Evolutionary conservation across 2,888 invertebrate genomes (phyloP).

Genomic region (Unio pictorum): DNA sequence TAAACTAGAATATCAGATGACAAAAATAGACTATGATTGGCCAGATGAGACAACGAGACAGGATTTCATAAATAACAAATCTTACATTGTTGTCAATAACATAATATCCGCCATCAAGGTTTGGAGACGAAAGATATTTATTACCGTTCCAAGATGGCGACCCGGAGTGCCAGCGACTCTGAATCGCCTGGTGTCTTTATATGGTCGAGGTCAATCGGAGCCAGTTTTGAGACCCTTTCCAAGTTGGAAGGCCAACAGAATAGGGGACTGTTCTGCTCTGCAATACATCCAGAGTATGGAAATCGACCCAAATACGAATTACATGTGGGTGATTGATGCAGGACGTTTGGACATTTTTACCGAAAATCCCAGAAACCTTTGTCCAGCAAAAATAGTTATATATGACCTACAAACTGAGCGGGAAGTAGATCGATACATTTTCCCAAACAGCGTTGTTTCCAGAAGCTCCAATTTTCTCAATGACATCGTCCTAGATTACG

Average conservation of each 20-base stretch:
- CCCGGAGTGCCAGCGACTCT: slow-evolving; percentile 41
- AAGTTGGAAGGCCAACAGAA: slow-evolving; percentile 21
- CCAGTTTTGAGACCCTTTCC: slow-evolving; percentile 27
- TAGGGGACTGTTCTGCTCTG: slow-evolving; percentile 24
- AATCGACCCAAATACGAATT: slow-evolving; percentile 32
- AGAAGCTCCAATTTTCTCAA: slow-evolving; percentile 26
- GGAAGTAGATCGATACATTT: slow-evolving; percentile 12
- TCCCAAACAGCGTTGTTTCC: slow-evolving; percentile 25
- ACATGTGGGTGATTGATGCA: slow-evolving; percentile 43
- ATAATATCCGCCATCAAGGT: slow-evolving; percentile 42
- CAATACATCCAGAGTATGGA: slow-evolving; percentile 42
- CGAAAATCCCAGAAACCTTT: slow-evolving; percentile 12
- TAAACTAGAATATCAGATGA: slow-evolving; percentile 30
- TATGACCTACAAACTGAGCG: slow-evolving; percentile 11
- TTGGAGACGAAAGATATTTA: slow-evolving; percentile 32
- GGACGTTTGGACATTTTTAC: slow-evolving; percentile 22
- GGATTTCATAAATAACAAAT: slow-evolving; percentile 12
- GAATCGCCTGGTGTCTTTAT: slow-evolving; percentile 13
- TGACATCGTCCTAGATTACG: slow-evolving; percentile 32
- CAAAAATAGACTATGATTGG: slow-evolving; percentile 36
- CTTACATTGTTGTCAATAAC: slow-evolving; percentile 34
- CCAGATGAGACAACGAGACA: slow-evolving; percentile 12
- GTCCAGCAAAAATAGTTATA: slow-evolving; percentile 34
- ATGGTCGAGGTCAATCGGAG: not conserved
- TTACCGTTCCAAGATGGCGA: slow-evolving; percentile 49